Base-by-base conservation (phyloP, 64 coral and sea anemone genomes). In the Montipora capricornis region DNA sequence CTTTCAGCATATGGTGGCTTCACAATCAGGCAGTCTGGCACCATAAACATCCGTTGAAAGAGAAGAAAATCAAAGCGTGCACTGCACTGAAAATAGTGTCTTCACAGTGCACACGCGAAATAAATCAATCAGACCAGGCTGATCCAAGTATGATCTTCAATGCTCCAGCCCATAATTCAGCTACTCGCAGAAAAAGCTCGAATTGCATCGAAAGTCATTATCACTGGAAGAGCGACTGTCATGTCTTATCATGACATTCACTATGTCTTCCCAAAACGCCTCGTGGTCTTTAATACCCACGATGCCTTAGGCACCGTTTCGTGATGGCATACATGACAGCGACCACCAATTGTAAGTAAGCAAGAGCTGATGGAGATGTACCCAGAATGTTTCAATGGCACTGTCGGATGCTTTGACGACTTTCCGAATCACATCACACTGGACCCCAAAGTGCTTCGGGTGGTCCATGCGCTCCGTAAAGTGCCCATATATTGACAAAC, bases 41-140 rank as follows among this genome's bases (percentile, higher is more conserved):
- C 52, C 52, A 55, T 55, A 55, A 55, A 55, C 52, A 55, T 55
- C 52, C 52, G 3, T 55, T 55, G 84, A 76, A 76, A 88, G 70
- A 76, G 20, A 76, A 76, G 51, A 75, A 47, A 71, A 55, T 55
- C 52, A 55, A 55, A 80, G 77, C 77, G 47, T 80, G 67, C 68
- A 74, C 14, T 73, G 49, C 67, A 74, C 68, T 87, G 67, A 87
- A 87, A 74, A 47, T 2, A 74, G 84, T 87, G 5, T 73, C 84
- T 7, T 74, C 73, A 49, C 68, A 26, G 26, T 26, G 26, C 26
- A 26, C 26, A 26, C 26, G 26, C 26, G 26, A 26, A 26, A 26
- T 0, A 26, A 26, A 26, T 26, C 26, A 26, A 26, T 26, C 26
- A 26, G 26, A 26, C 26, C 26, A 87, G 16, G 84, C 11, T n/a